phyloP scores from a whole-genome alignment of 2,888 invertebrate species.

The Cinara cedri region DNA sequence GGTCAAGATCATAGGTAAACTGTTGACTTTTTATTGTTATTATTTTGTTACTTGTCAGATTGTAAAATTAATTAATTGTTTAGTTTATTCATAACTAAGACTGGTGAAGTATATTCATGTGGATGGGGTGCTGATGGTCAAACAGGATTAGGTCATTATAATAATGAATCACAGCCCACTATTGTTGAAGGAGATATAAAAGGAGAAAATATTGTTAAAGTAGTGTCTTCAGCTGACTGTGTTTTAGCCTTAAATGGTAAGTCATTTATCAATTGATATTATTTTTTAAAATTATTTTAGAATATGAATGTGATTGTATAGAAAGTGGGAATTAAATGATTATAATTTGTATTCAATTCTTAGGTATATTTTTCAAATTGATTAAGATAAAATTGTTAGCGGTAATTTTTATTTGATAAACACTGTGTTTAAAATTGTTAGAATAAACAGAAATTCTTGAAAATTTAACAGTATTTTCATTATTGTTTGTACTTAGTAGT shows the following conservation, averaged over 20 bases:
- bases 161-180: conserved; percentile 67
- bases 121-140: conserved; percentile 97
- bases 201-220: conserved; percentile 78
- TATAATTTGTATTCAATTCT: too few species aligned
- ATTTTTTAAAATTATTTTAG: too few species aligned
- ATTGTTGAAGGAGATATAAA: conserved; percentile 80
- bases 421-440: too few species aligned
- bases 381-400: too few species aligned
- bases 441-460: too few species aligned
- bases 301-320: too few species aligned
- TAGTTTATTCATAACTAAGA: conserved; percentile 78
- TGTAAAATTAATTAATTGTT: conserved; percentile 58
- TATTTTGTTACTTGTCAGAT: background rate
- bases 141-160: conserved; percentile 78
- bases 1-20: conserved; percentile 88
- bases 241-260: conserved; percentile 85
- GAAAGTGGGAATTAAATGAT: too few species aligned
- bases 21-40: background rate
- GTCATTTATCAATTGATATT: conserved; percentile 39
- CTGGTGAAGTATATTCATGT: conserved; percentile 83
- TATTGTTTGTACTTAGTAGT: too few species aligned
- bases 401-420: too few species aligned
- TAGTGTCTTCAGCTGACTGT: conserved; percentile 83
- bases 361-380: too few species aligned
- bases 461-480: too few species aligned